Conservation (phyloP, 1,140 invertebrate species). For the Ostrea edulis region DNA sequence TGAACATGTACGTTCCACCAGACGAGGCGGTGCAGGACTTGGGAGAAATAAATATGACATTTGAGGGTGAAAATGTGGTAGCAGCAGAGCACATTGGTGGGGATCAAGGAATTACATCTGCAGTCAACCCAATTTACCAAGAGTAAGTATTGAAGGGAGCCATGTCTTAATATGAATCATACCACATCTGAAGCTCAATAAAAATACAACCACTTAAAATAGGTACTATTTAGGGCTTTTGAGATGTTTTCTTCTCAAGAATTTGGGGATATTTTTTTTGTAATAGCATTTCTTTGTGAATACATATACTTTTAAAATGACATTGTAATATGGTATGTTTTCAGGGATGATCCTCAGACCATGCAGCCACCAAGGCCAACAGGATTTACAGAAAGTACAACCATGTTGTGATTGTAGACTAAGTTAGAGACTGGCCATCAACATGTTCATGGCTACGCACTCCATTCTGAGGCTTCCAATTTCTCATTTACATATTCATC, state of each 20-base stretch:
- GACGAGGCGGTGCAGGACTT: slow-evolving; percentile 71
- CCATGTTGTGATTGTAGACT: slow-evolving; percentile 38
- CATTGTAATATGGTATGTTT: background rate
- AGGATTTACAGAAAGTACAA: slow-evolving; percentile 37
- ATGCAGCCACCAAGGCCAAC: background rate
- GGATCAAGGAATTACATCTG: slow-evolving; percentile 61
- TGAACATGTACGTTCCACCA: slow-evolving; percentile 74
- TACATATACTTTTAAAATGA: background rate
- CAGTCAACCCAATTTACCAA: slow-evolving; percentile 72
- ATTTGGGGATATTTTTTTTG: background rate
- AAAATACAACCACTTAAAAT: too few relatives aligned
- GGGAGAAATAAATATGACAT: slow-evolving; percentile 70
- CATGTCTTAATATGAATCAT: too few relatives aligned
- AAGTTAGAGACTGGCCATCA: background rate
- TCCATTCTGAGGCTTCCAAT: slow-evolving; percentile 23
- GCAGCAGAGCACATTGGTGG: slow-evolving; percentile 61
- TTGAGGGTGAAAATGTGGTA: slow-evolving; percentile 56
- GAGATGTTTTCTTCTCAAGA: background rate
- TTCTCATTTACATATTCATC: background rate
- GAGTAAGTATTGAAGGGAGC: slow-evolving; percentile 61
- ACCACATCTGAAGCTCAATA: too few relatives aligned
- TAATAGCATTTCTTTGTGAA: background rate
- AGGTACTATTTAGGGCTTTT: too few relatives aligned
- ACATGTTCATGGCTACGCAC: slow-evolving; percentile 8
- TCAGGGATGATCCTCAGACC: slow-evolving; percentile 20